A percentile compares a stretch with the other conserved stretches of the same genome.
These are phyloP conservation scores for Allygus modestus DNA, from an alignment of 2,888 invertebrate species.

Conservation along the genomic window DNA sequence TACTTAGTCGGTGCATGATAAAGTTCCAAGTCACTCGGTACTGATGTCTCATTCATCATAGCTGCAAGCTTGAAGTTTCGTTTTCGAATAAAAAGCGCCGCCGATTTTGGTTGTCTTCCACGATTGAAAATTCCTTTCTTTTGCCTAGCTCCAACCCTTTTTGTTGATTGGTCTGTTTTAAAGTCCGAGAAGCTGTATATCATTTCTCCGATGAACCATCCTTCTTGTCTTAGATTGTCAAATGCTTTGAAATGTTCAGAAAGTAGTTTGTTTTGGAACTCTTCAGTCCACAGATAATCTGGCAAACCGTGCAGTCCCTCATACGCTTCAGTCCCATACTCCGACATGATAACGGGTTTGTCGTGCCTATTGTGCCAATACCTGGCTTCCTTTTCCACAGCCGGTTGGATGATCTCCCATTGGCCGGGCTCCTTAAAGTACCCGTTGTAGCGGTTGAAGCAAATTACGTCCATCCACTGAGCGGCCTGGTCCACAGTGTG, in stretches of 20 bases:
- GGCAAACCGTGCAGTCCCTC: slow-evolving; percentile 92
- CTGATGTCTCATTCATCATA: slow-evolving; percentile 74
- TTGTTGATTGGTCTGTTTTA: slow-evolving; percentile 91
- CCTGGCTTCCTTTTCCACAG: slow-evolving; percentile 86
- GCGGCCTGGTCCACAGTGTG: slow-evolving; percentile 82
- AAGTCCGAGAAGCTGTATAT: slow-evolving; percentile 99
- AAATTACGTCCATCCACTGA: slow-evolving; percentile 89
- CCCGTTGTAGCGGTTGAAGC: slow-evolving; percentile 97
- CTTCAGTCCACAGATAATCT: slow-evolving; percentile 95
- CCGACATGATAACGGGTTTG: slow-evolving; percentile 95
- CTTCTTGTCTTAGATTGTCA: slow-evolving; percentile 84
- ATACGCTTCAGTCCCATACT: slow-evolving; percentile 97
- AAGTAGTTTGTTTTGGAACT: slow-evolving; percentile 92
- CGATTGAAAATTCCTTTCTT: slow-evolving; percentile 95
- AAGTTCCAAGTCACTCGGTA: background rate
- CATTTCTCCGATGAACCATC: slow-evolving; percentile 96
- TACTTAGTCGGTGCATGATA: background rate
- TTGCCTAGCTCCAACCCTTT: slow-evolving; percentile 87
- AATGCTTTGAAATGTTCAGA: slow-evolving; percentile 94
- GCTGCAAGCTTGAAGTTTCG: slow-evolving; percentile 85
- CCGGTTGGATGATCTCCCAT: slow-evolving; percentile 84
- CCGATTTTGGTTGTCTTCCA: slow-evolving; percentile 92
- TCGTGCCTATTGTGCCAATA: slow-evolving; percentile 88
- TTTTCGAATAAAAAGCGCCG: slow-evolving; percentile 88
- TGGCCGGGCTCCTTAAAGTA: slow-evolving; percentile 95